Evolutionary conservation across 2,888 invertebrate genomes (phyloP).

Genomic region (Tineola bisselliella): DNA sequence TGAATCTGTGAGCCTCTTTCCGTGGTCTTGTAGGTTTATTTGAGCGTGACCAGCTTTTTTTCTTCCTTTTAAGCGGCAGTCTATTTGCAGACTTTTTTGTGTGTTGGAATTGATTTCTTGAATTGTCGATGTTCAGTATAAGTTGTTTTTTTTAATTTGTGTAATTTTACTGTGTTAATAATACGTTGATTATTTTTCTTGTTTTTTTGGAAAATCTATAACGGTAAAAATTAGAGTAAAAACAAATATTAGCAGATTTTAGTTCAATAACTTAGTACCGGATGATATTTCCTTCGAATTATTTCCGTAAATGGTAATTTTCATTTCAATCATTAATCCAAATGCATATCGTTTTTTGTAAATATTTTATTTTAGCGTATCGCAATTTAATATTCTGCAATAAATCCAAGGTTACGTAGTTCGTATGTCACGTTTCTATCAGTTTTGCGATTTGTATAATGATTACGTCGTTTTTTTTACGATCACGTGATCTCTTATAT

Average conservation of each 20-base stretch:
- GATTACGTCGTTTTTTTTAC: background rate
- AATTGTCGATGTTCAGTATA: background rate
- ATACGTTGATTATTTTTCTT: too few relatives aligned
- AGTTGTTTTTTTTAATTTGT: too few relatives aligned
- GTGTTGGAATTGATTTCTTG: background rate
- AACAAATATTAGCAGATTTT: too few relatives aligned
- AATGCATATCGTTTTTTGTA: too few relatives aligned
- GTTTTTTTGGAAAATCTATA: too few relatives aligned
- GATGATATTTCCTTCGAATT: too few relatives aligned
- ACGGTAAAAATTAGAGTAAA: too few relatives aligned
- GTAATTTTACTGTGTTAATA: too few relatives aligned
- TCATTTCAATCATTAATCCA: too few relatives aligned
- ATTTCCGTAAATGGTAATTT: too few relatives aligned
- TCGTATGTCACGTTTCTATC: slow-evolving; percentile 7
- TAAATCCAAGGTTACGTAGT: background rate
- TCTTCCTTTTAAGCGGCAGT: slow-evolving; percentile 16
- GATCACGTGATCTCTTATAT: too few relatives aligned
- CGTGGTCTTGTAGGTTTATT: slow-evolving; percentile 30
- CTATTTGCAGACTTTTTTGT: background rate
- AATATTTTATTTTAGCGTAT: background rate
- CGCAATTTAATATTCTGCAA: background rate
- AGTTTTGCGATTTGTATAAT: slow-evolving; percentile 3
- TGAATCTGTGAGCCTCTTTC: slow-evolving; percentile 23
- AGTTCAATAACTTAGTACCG: too few relatives aligned
- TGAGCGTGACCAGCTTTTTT: slow-evolving; percentile 40